phyloP scores from a whole-genome alignment of 2,888 invertebrate species.

The Baronia brevicornis region DNA sequence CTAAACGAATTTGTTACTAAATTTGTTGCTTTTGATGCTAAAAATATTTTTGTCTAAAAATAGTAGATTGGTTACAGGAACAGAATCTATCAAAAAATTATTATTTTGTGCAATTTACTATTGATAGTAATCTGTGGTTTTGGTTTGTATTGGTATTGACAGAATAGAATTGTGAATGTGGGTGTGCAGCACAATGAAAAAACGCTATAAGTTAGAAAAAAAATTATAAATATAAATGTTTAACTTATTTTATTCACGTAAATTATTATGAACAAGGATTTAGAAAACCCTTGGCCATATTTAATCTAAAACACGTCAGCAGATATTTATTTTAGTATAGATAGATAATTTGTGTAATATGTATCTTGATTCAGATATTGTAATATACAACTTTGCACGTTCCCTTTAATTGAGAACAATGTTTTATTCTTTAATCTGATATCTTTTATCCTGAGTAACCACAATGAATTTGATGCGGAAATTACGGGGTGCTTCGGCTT shows the following conservation, averaged over 20 bases:
- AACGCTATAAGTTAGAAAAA: slow-evolving; percentile 3
- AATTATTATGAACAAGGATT: too few relatives aligned
- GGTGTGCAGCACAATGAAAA: slow-evolving; percentile 16
- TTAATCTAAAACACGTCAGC: slow-evolving; percentile 5
- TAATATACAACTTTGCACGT: slow-evolving; percentile 5
- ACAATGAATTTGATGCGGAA: slow-evolving; percentile 95
- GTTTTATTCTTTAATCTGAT: too few relatives aligned
- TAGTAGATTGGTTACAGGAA: too few relatives aligned
- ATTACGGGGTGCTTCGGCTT: slow-evolving; percentile 78
- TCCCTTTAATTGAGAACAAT: slow-evolving; percentile 4
- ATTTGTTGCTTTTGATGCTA: too few relatives aligned
- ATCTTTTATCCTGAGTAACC: slow-evolving; percentile 16
- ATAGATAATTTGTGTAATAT: slow-evolving; percentile 8
- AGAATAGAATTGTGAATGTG: slow-evolving; percentile 19
- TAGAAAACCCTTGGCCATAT: not conserved
- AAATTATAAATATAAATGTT: slow-evolving; percentile 14
- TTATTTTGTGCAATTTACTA: too few relatives aligned
- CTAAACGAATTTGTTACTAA: too few relatives aligned
- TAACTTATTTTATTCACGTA: too few relatives aligned
- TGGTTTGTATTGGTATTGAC: slow-evolving; percentile 19
- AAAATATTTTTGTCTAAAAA: too few relatives aligned
- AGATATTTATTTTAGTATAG: slow-evolving; percentile 6
- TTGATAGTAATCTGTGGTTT: too few relatives aligned
- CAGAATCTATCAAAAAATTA: too few relatives aligned
- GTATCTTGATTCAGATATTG: slow-evolving; percentile 7